These are phyloP conservation scores for Pithys albifrons DNA, from an alignment of 2,113 vertebrate species.

Conservation along the genomic window DNA sequence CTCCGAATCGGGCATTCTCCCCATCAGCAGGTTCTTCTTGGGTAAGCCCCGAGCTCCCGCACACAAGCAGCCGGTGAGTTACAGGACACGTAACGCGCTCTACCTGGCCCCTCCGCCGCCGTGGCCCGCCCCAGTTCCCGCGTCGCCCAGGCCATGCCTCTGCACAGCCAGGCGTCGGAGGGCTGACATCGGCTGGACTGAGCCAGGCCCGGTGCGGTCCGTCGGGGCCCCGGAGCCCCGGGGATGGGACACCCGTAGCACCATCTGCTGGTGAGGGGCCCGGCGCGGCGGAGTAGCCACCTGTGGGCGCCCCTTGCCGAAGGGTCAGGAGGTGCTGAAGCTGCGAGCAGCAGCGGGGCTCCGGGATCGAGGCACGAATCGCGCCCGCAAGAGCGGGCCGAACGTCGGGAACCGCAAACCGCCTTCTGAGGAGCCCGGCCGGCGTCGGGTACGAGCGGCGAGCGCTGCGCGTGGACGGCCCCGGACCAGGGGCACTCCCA, in stretches of 20 bases:
- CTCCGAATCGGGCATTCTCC: not conserved
- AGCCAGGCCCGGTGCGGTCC: not conserved
- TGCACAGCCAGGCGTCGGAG: not conserved
- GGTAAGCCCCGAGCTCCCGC: not conserved
- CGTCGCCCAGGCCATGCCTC: too few species aligned
- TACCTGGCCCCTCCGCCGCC: not conserved
- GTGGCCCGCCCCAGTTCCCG: too few species aligned
- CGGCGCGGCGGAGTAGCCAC: not conserved
- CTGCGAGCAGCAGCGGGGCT: not conserved
- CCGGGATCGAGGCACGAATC: not conserved
- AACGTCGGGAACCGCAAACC: too few species aligned
- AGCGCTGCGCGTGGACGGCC: not conserved
- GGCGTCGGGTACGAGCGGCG: not conserved
- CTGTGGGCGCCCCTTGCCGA: not conserved
- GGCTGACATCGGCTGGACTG: not conserved
- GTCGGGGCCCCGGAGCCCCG: not conserved
- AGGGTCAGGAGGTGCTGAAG: not conserved
- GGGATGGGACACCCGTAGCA: not conserved
- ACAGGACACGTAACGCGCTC: not conserved
- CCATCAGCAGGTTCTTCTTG: not conserved
- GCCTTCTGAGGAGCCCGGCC: not conserved
- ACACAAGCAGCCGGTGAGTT: not conserved
- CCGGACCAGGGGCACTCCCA: not conserved
- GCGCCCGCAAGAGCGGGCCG: not conserved
- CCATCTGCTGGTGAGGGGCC: conserved; percentile 52